Evolutionary conservation across 2,888 invertebrate species (phyloP).

Genomic region (Dasypogon diadema): DNA sequence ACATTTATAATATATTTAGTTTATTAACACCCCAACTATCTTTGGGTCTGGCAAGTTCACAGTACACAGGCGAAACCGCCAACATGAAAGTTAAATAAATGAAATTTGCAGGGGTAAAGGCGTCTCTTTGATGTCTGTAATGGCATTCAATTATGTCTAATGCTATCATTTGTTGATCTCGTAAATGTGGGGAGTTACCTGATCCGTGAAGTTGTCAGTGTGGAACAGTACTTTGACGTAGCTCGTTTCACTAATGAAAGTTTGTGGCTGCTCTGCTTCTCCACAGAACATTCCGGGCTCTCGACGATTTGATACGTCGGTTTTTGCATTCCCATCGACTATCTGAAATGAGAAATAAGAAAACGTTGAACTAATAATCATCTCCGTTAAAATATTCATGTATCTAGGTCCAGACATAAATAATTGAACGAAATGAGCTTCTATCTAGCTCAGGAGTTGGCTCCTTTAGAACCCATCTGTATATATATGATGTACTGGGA

Average conservation of each 20-base stretch:
- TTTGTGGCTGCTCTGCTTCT: slow-evolving; percentile 93
- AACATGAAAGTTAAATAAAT: slow-evolving; percentile 26
- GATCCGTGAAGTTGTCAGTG: slow-evolving; percentile 93
- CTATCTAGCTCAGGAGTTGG: too few species aligned
- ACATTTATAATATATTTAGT: slow-evolving; percentile 15
- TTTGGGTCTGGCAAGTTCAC: background rate
- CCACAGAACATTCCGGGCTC: slow-evolving; percentile 93
- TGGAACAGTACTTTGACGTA: slow-evolving; percentile 93
- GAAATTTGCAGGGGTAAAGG: slow-evolving; percentile 32
- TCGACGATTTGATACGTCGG: slow-evolving; percentile 87
- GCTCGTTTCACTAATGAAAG: slow-evolving; percentile 94
- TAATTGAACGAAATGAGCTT: too few species aligned
- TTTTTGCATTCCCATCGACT: slow-evolving; percentile 90
- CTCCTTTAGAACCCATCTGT: too few species aligned
- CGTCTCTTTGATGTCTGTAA: slow-evolving; percentile 47
- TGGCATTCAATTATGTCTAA: slow-evolving; percentile 47
- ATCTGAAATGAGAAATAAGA: slow-evolving; percentile 72
- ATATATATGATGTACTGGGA: too few species aligned
- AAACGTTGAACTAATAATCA: too few species aligned
- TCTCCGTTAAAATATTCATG: too few species aligned
- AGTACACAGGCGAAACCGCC: background rate
- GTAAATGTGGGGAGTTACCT: slow-evolving; percentile 66
- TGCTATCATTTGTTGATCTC: slow-evolving; percentile 5
- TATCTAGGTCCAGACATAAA: too few species aligned
- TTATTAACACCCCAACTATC: slow-evolving; percentile 30